These are phyloP conservation scores for Copsychus sechellarum DNA, from an alignment of 2,113 vertebrate species.

Conservation along the genomic window DNA sequence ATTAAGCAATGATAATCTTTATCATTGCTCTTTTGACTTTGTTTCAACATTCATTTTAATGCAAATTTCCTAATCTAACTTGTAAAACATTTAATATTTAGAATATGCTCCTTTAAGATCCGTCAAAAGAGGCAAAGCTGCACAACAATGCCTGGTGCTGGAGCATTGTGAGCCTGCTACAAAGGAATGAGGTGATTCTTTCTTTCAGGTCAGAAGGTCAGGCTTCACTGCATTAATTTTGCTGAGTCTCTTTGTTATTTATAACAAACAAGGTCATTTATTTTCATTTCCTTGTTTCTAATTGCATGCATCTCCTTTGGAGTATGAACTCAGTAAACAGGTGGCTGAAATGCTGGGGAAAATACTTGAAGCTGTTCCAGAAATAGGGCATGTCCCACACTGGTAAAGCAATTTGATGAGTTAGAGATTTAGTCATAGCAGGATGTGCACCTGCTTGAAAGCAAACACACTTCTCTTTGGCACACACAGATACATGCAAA, in stretches of 20 bases:
- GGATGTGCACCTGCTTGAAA: constrained; percentile 75
- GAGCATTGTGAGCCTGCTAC: constrained; percentile 68
- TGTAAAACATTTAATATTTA: constrained; percentile 79
- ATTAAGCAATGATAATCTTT: constrained; percentile 22
- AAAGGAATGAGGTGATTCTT: constrained; percentile 76
- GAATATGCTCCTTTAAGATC: constrained; percentile 66
- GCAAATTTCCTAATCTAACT: constrained; percentile 72
- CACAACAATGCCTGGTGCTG: constrained; percentile 65
- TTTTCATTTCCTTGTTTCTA: constrained; percentile 82
- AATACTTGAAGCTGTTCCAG: constrained; percentile 68
- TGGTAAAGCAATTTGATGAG: constrained; percentile 73
- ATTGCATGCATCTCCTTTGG: constrained; percentile 74
- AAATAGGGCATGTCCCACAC: constrained; percentile 72
- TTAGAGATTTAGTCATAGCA: constrained; percentile 72
- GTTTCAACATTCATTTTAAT: constrained; percentile 49
- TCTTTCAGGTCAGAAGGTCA: constrained; percentile 77
- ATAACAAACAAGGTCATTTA: constrained; percentile 83
- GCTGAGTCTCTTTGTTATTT: constrained; percentile 80
- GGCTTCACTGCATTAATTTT: constrained; percentile 78
- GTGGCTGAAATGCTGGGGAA: constrained; percentile 76
- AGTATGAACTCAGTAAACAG: constrained; percentile 80
- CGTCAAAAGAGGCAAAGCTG: constrained; percentile 63
- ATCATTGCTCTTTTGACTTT: constrained; percentile 32
- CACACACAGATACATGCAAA: constrained; percentile 67
- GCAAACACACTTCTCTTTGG: constrained; percentile 69